phyloP scores from a whole-genome alignment of 2,797 vertebrate genomes.

The Mionectes olivaceus region DNA sequence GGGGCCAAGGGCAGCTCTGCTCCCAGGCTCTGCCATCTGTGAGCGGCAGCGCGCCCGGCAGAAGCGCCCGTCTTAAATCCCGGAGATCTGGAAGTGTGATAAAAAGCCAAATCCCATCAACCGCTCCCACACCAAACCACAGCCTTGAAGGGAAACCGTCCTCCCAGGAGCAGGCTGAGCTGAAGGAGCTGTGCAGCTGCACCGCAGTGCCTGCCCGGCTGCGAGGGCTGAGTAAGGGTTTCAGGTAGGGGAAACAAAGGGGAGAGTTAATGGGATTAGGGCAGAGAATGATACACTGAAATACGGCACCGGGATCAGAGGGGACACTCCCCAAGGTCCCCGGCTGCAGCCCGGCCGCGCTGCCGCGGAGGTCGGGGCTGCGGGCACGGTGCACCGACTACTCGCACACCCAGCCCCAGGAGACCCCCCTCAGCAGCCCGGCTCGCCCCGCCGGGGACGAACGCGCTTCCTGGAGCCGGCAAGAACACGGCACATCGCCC shows the following conservation, averaged over 20 bases:
- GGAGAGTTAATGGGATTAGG: conserved; percentile 27
- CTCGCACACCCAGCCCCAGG: fast-evolving
- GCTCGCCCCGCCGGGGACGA: neutral
- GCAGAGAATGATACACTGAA: neutral
- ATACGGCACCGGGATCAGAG: neutral
- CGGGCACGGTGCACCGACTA: fast-evolving
- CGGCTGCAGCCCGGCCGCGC: neutral
- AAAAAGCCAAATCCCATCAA: conserved; percentile 32
- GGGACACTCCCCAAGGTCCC: neutral
- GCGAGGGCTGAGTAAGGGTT: neutral
- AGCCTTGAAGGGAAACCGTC: neutral
- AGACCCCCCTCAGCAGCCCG: neutral
- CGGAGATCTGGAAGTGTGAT: neutral
- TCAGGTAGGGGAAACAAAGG: conserved; percentile 29
- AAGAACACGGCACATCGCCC: neutral
- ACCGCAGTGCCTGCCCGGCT: neutral
- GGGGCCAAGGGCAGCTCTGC: neutral
- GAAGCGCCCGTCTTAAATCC: neutral
- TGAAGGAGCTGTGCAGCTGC: neutral
- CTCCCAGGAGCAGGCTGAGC: neutral
- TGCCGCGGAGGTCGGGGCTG: neutral
- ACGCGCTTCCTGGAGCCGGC: neutral
- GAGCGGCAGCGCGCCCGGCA: neutral
- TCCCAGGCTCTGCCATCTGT: conserved; percentile 37
- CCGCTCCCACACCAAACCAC: conserved; percentile 26